A percentile compares a stretch with the other conserved stretches of the same genome.
Evolutionary conservation across 2,797 vertebrate species (phyloP).

Genomic region (Hippoglossus hippoglossus): DNA sequence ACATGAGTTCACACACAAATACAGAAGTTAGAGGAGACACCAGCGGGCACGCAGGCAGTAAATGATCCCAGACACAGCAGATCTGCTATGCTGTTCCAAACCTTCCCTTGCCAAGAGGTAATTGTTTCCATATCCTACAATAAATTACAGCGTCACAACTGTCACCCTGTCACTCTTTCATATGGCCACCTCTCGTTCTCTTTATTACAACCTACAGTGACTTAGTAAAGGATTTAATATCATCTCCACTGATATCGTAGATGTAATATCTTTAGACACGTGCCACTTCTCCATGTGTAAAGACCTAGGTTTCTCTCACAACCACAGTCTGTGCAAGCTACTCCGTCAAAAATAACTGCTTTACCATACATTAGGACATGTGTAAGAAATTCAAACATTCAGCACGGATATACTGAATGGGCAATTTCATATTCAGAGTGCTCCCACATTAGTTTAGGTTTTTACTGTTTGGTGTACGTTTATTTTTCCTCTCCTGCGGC

Average conservation of each 20-base stretch:
- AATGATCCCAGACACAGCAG: conserved; percentile 58
- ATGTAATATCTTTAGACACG: conserved; percentile 56
- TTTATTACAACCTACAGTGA: conserved; percentile 30
- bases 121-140: conserved; percentile 78
- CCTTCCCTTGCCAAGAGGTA: conserved; percentile 63
- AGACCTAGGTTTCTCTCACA: conserved; percentile 37
- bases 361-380: conserved; percentile 60
- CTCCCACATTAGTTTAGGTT: conserved; percentile 67
- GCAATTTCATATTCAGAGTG: conserved; percentile 65
- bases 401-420: conserved; percentile 56
- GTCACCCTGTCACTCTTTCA: conserved; percentile 42
- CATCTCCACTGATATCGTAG: conserved; percentile 44
- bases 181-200: conserved; percentile 29
- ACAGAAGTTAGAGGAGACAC: conserved; percentile 42
- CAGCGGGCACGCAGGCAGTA: conserved; percentile 38
- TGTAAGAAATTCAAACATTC: conserved; percentile 52
- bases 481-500: conserved; percentile 77
- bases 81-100: conserved; percentile 52
- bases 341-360: conserved; percentile 55
- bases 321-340: conserved; percentile 33
- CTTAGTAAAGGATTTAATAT: conserved; percentile 51
- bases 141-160: conserved; percentile 59
- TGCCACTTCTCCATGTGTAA: conserved; percentile 23
- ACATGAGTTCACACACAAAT: conserved; percentile 15
- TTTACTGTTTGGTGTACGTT: conserved; percentile 67